Evolutionary conservation across 2,888 invertebrate genomes (phyloP), one percentile per base, ranked within the genome.

Genomic region (Lasiommata megera): DNA sequence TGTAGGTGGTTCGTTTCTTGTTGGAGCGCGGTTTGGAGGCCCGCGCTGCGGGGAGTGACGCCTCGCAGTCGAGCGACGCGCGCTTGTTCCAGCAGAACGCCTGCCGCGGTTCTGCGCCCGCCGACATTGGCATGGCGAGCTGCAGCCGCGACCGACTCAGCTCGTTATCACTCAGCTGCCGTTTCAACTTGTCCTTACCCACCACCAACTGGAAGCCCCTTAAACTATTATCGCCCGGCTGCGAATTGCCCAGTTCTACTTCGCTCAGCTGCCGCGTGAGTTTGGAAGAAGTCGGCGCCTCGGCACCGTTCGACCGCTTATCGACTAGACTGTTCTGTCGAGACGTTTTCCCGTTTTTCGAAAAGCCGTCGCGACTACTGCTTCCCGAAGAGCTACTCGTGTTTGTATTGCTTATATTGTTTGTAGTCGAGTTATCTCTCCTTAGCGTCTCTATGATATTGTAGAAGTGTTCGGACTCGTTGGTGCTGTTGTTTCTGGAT

Each of bases 91-190:
- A 87, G 61, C 84, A 80, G 73, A 83, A 84, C 3, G 81, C 70
- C 61, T 76, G 81, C 8, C 82, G 73, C 50, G 85, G 82, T 73
- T 89, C 89, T 52, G 90, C 87, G 37, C 89, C 90, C 55, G 90
- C 90, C n/a, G 90, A 89, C 84, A 87, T 83, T 60, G 91, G 90
- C 88, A 89, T 80, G 61, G 85, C 84, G 56, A 86, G 68, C 62
- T 77, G 86, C 65, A 80, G 79, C 7, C 85, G 77, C 43, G 84
- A 78, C 56, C 77, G 66, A 53, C 83, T 77, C 71, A 88, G 66
- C 73, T 85, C 88, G 68, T 84, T 84, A 65, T 88, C 88, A 67
- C 88, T 88, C 72, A 87, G 64, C 71, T 88, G 88, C 52, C 89
- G 77, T 68, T 83, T 83, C 67, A 89, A 67, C 70, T 83, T 84